phyloP scores from a whole-genome alignment of 2,113 vertebrate species.

The Odontesthes bonariensis region DNA sequence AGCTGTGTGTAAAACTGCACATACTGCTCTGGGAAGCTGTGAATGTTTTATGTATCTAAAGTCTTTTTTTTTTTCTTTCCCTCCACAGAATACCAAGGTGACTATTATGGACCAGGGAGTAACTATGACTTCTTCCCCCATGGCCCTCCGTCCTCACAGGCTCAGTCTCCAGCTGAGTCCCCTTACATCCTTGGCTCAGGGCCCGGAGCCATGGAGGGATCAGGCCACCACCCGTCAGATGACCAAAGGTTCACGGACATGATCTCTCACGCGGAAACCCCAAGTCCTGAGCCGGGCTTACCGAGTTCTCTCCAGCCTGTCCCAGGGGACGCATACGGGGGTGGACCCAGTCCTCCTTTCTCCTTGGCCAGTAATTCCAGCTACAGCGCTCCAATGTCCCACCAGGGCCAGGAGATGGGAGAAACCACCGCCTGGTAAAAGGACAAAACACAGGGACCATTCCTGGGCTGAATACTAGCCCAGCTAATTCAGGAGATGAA shows the following conservation, averaged over 20 bases:
- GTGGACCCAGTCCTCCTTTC: conserved; percentile 95
- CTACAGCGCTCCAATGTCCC: conserved; percentile 93
- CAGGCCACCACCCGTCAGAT: conserved; percentile 91
- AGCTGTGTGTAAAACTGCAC: conserved; percentile 22
- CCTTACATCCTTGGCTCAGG: conserved; percentile 93
- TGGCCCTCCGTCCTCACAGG: conserved; percentile 94
- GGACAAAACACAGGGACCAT: conserved; percentile 47
- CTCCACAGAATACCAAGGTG: conserved; percentile 92
- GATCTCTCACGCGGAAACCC: conserved; percentile 96
- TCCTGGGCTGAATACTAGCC: conserved; percentile 47
- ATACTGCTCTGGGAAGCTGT: not conserved
- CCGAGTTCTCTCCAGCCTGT: conserved; percentile 91
- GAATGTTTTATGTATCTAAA: conserved; percentile 22
- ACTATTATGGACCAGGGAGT: conserved; percentile 93
- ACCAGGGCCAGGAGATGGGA: conserved; percentile 94
- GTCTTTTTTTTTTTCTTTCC: conserved; percentile 1
- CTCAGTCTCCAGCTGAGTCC: conserved; percentile 94
- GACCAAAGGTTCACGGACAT: conserved; percentile 99
- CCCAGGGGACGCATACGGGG: conserved; percentile 92
- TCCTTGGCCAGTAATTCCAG: conserved; percentile 92
- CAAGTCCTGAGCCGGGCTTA: conserved; percentile 94
- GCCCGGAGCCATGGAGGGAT: conserved; percentile 90
- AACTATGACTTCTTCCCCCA: conserved; percentile 98
- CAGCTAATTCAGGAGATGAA: conserved; percentile 65
- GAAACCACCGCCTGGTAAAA: conserved; percentile 93